These are phyloP conservation scores for Heteropelma amictum DNA, from an alignment of 2,888 invertebrate genomes.

Conservation along the genomic window DNA sequence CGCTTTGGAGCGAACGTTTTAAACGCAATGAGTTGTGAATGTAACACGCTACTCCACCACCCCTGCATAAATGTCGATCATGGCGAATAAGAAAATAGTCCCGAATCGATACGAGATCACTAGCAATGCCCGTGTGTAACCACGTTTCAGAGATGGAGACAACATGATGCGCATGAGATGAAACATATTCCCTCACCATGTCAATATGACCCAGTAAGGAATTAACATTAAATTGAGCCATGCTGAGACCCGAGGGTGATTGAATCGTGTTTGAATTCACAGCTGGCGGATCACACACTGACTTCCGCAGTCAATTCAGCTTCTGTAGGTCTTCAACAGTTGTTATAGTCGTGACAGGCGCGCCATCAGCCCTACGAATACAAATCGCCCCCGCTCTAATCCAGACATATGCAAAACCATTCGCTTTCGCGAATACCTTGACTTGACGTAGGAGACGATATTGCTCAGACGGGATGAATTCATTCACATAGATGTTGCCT, in stretches of 20 bases:
- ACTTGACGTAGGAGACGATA: too few relatives aligned
- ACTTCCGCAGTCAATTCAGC: not conserved
- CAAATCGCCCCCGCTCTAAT: too few relatives aligned
- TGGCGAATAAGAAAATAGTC: slow-evolving; percentile 26
- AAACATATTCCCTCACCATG: not conserved
- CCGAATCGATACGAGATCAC: not conserved
- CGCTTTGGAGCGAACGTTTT: not conserved
- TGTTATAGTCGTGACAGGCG: too few relatives aligned
- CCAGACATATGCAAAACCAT: too few relatives aligned
- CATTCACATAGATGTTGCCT: not conserved
- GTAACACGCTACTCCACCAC: slow-evolving; percentile 36
- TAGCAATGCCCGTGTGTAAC: not conserved
- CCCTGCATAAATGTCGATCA: slow-evolving; percentile 1
- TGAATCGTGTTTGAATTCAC: too few relatives aligned
- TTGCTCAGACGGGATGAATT: too few relatives aligned
- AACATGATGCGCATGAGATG: not conserved
- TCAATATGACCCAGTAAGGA: slow-evolving; percentile 10
- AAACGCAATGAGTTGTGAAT: slow-evolving; percentile 19
- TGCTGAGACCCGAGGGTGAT: not conserved
- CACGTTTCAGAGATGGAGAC: slow-evolving; percentile 28
- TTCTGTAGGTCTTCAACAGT: too few relatives aligned
- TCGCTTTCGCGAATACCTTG: too few relatives aligned
- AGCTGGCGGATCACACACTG: too few relatives aligned
- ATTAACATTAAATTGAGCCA: slow-evolving; percentile 19
- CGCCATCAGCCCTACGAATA: too few relatives aligned